Base-by-base conservation (phyloP, 2,113 vertebrate species). In the Melanotaenia duboulayi region DNA sequence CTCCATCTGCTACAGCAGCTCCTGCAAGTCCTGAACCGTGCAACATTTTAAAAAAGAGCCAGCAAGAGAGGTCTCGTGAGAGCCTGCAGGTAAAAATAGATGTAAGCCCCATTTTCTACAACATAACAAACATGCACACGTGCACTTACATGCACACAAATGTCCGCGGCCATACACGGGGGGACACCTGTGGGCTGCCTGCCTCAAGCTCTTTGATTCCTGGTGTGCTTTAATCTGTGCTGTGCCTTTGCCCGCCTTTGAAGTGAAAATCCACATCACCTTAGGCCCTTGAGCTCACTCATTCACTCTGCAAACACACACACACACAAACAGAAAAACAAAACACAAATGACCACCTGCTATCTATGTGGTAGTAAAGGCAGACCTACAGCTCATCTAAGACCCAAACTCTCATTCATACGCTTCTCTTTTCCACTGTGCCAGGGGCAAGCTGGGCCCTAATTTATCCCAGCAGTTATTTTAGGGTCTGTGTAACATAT, bases 211-310 rank as follows among this genome's bases (percentile, higher is more conserved):
- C 90, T 94, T 94, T 94, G 91, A 94, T 92, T 90, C 92, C 86
- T 52, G 82, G 70, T 87, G 90, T 3, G 92, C 92, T 94, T 94
- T 94, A 94, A 94, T 94, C 94, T 94, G 81, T 16, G 71, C 80
- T 68, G 81, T 82, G 84, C 81, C 85, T 78, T 64, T 65, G 79
- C 64, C 77, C 51, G 73, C 85, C 85, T 94, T 94, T 94, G 93
- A 94, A 94, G 92, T 92, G 91, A 82, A 92, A 92, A 94, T 89
- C 82, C 75, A 74, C 32, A 78, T 81, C 83, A 77, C 87, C 83
- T 85, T 72, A 35, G 13, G 60, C 71, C 70, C 75, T 60, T 68
- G 2, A 55, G 67, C 40, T 65, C 69, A 6, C 19, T 37, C 67
- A 35, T 50, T 32, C 25, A 32, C 65, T 17, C 42, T 46, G n/a